These are phyloP conservation scores for Heterocephalus glaber DNA, from an alignment of 2,113 vertebrate genomes.

Conservation along the genomic window DNA sequence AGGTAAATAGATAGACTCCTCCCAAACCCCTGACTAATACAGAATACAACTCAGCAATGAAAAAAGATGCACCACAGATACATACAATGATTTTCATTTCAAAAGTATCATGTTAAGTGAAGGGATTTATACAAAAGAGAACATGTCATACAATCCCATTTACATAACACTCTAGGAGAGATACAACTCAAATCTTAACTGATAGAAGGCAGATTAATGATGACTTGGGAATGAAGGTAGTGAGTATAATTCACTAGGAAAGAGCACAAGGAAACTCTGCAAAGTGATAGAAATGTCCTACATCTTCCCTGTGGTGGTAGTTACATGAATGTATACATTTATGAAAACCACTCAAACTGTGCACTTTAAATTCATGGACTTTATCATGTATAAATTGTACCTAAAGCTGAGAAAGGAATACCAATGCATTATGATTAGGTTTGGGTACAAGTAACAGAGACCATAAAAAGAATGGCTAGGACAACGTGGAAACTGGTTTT, in stretches of 20 bases:
- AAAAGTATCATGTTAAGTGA: background rate
- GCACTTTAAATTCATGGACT: background rate
- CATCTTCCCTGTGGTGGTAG: background rate
- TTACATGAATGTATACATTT: background rate
- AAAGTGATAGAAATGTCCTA: background rate
- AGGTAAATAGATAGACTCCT: background rate
- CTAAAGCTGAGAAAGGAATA: background rate
- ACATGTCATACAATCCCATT: background rate
- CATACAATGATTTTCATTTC: background rate
- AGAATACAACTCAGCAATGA: background rate
- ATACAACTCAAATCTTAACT: background rate
- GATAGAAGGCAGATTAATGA: background rate
- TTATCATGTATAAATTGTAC: background rate
- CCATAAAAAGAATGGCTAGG: background rate
- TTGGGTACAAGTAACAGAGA: background rate
- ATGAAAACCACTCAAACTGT: background rate
- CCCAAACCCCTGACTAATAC: background rate
- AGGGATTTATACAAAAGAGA: background rate
- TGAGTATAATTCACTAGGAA: background rate
- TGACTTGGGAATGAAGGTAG: no score
- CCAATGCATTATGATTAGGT: background rate
- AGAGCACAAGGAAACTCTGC: background rate
- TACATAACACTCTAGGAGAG: background rate
- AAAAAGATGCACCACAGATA: background rate
- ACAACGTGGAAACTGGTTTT: background rate